Conservation (phyloP, 2,888 invertebrate genomes). For the Pecten maximus region DNA sequence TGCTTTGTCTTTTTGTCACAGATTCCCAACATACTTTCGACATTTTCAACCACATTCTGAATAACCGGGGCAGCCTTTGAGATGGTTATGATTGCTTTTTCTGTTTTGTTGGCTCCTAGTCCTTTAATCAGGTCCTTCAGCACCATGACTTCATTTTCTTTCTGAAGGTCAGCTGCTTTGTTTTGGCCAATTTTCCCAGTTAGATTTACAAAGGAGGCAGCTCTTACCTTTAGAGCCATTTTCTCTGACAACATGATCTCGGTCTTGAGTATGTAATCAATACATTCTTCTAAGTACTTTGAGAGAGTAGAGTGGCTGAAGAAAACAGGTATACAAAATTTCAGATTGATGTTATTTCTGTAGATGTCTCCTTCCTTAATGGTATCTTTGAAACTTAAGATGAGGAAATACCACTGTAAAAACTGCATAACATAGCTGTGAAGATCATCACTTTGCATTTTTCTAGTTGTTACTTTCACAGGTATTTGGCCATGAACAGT, state of each 20-base stretch:
- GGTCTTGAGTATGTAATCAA: constrained; percentile 51
- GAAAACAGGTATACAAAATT: constrained; percentile 47
- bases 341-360: constrained; percentile 39
- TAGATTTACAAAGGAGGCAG: constrained; percentile 47
- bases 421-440: constrained; percentile 43
- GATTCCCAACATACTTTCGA: no score
- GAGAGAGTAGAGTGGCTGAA: constrained; percentile 42
- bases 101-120: constrained; percentile 44
- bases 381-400: constrained; percentile 43
- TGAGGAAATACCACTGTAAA: constrained; percentile 47
- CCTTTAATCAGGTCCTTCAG: constrained; percentile 50
- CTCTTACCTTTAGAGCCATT: constrained; percentile 41
- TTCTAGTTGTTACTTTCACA: no score
- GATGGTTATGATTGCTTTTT: background rate
- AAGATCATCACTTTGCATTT: constrained; percentile 42
- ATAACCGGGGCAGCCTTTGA: background rate
- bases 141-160: constrained; percentile 52
- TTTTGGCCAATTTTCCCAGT: constrained; percentile 46
- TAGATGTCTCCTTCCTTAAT: constrained; percentile 44
- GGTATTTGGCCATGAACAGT: no score
- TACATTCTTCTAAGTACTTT: constrained; percentile 51
- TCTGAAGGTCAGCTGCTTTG: constrained; percentile 51
- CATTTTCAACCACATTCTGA: background rate
- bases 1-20: no score
- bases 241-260: constrained; percentile 42